Base-by-base conservation (phyloP, 2,797 vertebrate genomes). In the Leptatherina wallacei region DNA sequence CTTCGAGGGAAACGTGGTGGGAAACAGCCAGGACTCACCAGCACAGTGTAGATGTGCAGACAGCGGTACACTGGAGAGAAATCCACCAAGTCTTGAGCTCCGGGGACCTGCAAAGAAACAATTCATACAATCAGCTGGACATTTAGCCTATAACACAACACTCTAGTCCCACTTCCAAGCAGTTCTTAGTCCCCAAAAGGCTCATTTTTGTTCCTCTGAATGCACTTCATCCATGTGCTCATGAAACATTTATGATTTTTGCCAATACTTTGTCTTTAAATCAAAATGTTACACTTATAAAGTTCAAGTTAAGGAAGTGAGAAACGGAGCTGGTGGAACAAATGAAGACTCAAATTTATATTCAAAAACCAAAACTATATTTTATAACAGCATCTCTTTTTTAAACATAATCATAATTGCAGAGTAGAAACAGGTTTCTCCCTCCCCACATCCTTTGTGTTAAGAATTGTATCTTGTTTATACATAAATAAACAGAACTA, bases 51-150 rank as follows among this genome's bases (percentile, higher is more conserved):
- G 88, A 99, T 99, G 69, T 99, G 98, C 24, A 99, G 93, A 90
- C 98, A 99, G 33, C 97, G 94, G 87, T 98, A 99, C 7, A 99
- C 98, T 0, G 98, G 97, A 1, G 98, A 98, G 90, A 98, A 99
- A 77, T 99, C 98, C 88, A 99, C 97, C 90, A 99, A 73, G 57
- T 99, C 97, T 66, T 98, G 97, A 49, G 97, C 96, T 29, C 96
- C 97, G 0, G 96, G 96, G 6, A 98, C 94, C 97, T 98, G 64
- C 0, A 72, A 33, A 76, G 12, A 69, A 27, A 69, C 1, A 67
- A 27, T 30, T 29, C 13, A 55, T 13, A 2, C 27, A 18, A 14
- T 55, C 52, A 55, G 52, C 22, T 13, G n/a, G 12, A 52, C 49
- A 6, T 24, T 27, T 6, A 24, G 6, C 2, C 27, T 2, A 24